Conservation (phyloP, 92 coral and sea anemone genomes). For the Desmophyllum pertusum region DNA sequence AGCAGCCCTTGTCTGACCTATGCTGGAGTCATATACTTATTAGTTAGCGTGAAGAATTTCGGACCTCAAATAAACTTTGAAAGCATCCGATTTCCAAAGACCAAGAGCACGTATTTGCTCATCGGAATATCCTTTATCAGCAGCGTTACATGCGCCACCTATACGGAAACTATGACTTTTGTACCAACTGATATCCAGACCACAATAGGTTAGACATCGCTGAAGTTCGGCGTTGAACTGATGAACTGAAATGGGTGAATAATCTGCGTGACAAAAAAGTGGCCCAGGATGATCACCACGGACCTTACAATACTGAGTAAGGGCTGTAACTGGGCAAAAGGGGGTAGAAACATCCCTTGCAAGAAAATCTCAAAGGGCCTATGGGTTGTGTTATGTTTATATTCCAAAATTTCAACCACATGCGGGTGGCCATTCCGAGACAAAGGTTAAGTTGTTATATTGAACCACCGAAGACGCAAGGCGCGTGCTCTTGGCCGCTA, state of each 20-base stretch:
- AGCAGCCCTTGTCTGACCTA: too few relatives aligned
- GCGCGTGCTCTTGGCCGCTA: conserved; percentile 6
- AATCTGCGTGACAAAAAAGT: neutral
- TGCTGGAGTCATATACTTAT: too few relatives aligned
- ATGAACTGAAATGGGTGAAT: neutral
- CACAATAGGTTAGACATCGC: neutral
- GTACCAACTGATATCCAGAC: neutral
- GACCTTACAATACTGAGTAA: neutral
- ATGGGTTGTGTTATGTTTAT: neutral
- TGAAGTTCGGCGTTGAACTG: conserved; percentile 1
- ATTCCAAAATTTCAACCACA: neutral
- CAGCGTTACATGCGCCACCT: neutral
- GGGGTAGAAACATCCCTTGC: neutral
- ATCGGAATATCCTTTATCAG: neutral
- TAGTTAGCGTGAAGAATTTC: neutral
- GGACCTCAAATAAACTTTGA: neutral
- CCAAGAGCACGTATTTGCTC: neutral
- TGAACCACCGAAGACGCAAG: conserved; percentile 6
- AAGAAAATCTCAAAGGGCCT: neutral
- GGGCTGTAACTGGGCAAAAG: neutral
- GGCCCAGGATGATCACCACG: neutral
- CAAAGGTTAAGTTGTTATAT: neutral
- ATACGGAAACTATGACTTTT: too few relatives aligned
- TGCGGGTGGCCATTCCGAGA: neutral
- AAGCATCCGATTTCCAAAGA: neutral